Base-by-base conservation (phyloP, 2,888 invertebrate species). In the Fragum whitleyi region DNA sequence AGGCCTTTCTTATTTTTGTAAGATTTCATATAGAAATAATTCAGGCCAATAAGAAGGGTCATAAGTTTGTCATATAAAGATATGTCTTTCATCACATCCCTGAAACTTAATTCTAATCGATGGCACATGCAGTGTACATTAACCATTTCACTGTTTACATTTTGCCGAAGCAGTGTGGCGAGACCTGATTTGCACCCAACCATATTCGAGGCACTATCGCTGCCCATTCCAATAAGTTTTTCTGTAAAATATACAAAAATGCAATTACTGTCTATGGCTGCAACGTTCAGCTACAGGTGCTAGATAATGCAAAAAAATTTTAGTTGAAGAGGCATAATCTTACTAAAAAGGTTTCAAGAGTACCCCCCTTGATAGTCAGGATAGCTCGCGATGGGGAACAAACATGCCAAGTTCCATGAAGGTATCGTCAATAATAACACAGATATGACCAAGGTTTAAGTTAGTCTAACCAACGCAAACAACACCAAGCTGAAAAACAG, bases 141-240 rank as follows among this genome's bases (percentile, higher is more conserved):
- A 0, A 83, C 36, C 2, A 83, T 47, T 68, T 81, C 83, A 16
- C 14, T 19, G 65, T 69, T 70, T 1, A 83, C 51, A 14, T 74
- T 36, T 0, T 72, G n/a, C 11, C 67, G 9, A 14, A 79, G 19
- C 23, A 81, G 29, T 14, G 81, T 51, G 19, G 73, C 55, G n/a
- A 81, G 29, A 0, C 83, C 83, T 16, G 26, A 1, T 23, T 68
- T 74, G 1, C 2, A 0, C 9, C 83, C 79, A 19, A 51, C 55
- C 83, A 83, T 86, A 39, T 86, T 81, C 7, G 86, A 72, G 0
- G 83, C 86, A 0, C 86, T 83, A 74, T 86, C 86, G 29, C 59
- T 73, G 0, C 77, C 86, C 69, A 83, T 77, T 14, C 61, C 86
- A 57, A 72, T 71, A n/a, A 77, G 47, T 42, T 62, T 65, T 7